Evolutionary conservation across 2,113 vertebrate species (phyloP), one percentile per base, ranked within the genome.

Genomic region (Coptodon rendalli): DNA sequence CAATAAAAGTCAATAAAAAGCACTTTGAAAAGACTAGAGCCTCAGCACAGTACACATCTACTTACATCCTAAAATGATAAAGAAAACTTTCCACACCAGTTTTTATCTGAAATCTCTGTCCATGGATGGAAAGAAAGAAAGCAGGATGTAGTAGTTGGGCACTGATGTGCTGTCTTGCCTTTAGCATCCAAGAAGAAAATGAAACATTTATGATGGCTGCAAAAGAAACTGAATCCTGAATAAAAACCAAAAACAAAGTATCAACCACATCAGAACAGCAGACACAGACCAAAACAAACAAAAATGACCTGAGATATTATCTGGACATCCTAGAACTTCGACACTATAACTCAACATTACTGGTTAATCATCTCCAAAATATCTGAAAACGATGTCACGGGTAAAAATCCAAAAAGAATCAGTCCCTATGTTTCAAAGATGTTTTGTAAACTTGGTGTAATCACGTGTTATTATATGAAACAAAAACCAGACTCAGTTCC

Each of bases 381-480:
- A 76, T 31, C 43, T 19, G 43, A 73, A 73, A 16, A 31, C 9
- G 27, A 48, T 31, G 45, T 78, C 27, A 8, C 16, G 11, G 0
- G 16, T 66, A 43, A 53, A 53, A 87, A 56, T 45, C 29, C n/a
- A 14, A 34, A 57, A 34, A 13, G 17, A 11, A 61, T 24, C 27
- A 43, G 38, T 82, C 22, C 6, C 8, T 45, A 24, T 10, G 9
- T 82, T 53, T 54, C 19, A 27, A 3, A 17, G 17, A 13, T 73
- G 82, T 91, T 93, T 86, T 7, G 85, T 85, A 56, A 90, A 90
- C 83, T 36, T 11, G 0, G 7, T 14, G 9, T 66, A 40, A 86
- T 86, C 4, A 12, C 13, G 12, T 83, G 89, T 90, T 86, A 83
- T 89, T 71, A 73, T 14, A 76, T 27, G 4, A 88, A 86, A 73